Evolutionary conservation across 2,113 vertebrate genomes (phyloP).

Genomic region (Syrrhaptes paradoxus): DNA sequence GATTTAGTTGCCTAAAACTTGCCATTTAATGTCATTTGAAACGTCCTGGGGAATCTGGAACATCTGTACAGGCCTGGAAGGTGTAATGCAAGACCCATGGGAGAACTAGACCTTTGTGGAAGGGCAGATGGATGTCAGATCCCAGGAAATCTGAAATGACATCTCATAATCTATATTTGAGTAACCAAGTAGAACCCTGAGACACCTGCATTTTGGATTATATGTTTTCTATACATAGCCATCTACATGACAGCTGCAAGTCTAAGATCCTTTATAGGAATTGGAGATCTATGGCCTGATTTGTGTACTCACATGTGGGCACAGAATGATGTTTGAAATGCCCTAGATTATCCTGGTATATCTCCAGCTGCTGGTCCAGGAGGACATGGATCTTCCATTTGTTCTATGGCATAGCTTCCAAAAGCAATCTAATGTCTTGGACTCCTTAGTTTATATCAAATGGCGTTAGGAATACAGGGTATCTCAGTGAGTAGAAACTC

Average conservation of each 20-base stretch:
- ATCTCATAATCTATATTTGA: not conserved
- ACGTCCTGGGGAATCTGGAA: not conserved
- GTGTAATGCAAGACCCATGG: not conserved
- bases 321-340: not conserved
- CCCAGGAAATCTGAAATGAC: not conserved
- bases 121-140: not conserved
- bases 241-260: not conserved
- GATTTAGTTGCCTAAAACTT: not conserved
- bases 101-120: not conserved
- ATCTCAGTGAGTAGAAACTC: not conserved
- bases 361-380: not conserved
- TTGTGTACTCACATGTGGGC: not conserved
- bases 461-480: not conserved
- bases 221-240: not conserved
- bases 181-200: not conserved
- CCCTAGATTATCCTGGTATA: not conserved
- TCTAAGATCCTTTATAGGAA: not conserved
- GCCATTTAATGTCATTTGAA: not conserved
- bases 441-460: not conserved
- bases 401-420: not conserved
- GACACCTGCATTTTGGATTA: not conserved
- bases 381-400: fast-evolving
- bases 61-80: not conserved
- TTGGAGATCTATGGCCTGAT: not conserved
- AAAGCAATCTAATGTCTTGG: not conserved